These are phyloP conservation scores for Trachurus trachurus DNA, from an alignment of 2,797 vertebrate species.

Conservation along the genomic window DNA sequence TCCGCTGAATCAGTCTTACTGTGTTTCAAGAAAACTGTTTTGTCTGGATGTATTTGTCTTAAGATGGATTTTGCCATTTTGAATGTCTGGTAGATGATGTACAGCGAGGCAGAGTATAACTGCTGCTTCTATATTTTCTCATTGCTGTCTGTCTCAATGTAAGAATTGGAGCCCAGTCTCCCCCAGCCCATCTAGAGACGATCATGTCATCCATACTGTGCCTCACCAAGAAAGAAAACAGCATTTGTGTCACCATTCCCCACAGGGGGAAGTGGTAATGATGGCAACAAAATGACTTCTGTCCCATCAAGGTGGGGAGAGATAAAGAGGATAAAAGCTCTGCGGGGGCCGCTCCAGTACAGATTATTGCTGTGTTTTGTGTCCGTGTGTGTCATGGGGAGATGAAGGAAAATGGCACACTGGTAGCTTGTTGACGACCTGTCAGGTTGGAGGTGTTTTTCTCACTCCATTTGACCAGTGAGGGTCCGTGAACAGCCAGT, in stretches of 20 bases:
- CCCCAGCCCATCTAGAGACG: slow-evolving; percentile 32
- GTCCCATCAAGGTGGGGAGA: slow-evolving; percentile 55
- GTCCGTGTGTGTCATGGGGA: slow-evolving; percentile 21
- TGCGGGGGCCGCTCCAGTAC: slow-evolving; percentile 29
- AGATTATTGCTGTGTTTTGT: slow-evolving; percentile 38
- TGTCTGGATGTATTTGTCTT: slow-evolving; percentile 31
- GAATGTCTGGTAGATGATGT: slow-evolving; percentile 38
- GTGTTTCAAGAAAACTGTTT: slow-evolving; percentile 27
- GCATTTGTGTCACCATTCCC: slow-evolving; percentile 54
- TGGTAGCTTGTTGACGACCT: slow-evolving; percentile 33
- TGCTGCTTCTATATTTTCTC: slow-evolving; percentile 33
- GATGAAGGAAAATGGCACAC: slow-evolving; percentile 10
- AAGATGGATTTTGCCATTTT: slow-evolving; percentile 1
- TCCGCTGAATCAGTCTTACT: neutral
- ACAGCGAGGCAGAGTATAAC: slow-evolving; percentile 2
- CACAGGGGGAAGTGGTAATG: slow-evolving; percentile 62
- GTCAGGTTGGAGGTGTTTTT: slow-evolving; percentile 19
- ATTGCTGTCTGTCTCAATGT: slow-evolving; percentile 6
- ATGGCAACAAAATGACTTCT: slow-evolving; percentile 70
- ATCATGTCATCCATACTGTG: slow-evolving; percentile 46
- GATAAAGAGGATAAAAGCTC: slow-evolving; percentile 62
- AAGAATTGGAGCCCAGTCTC: neutral
- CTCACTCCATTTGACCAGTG: slow-evolving; percentile 1
- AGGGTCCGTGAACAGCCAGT: neutral
- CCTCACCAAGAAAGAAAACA: slow-evolving; percentile 50